Conservation (phyloP, 2,888 invertebrate genomes). For the Pterostichus madidus region DNA sequence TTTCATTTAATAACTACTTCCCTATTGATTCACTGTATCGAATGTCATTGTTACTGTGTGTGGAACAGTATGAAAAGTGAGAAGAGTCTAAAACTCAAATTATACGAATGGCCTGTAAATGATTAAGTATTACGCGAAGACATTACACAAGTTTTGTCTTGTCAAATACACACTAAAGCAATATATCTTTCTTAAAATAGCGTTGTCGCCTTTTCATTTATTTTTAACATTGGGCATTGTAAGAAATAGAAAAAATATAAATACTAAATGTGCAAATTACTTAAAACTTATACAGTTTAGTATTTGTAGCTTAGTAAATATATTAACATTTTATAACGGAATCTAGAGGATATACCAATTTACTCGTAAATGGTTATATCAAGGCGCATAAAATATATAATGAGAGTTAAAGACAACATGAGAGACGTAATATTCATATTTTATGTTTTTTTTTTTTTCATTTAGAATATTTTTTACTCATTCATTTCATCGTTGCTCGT, state of each 20-base stretch:
- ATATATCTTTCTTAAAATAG: conserved; percentile 10
- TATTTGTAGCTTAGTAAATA: conserved; percentile 42
- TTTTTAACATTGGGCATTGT: conserved; percentile 22
- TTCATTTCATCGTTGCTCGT: neutral
- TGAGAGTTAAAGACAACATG: conserved; percentile 36
- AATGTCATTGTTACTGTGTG: conserved; percentile 46
- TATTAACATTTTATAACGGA: conserved; percentile 38
- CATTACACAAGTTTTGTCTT: conserved; percentile 6
- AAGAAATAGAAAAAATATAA: conserved; percentile 31
- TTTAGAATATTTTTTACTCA: neutral
- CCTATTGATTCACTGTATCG: conserved; percentile 20
- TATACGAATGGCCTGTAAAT: conserved; percentile 30
- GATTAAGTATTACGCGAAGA: neutral
- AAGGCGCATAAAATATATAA: conserved; percentile 33
- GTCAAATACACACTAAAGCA: conserved; percentile 25
- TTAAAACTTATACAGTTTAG: conserved; percentile 20
- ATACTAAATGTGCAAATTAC: conserved; percentile 30
- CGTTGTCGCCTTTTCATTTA: neutral
- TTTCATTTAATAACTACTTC: conserved; percentile 42
- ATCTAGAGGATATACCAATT: conserved; percentile 15
- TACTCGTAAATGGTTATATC: neutral
- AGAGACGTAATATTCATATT: conserved; percentile 40
- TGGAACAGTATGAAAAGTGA: conserved; percentile 31
- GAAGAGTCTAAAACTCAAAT: conserved; percentile 45
- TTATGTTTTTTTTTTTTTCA: conserved; percentile 8